Evolutionary conservation across 2,113 vertebrate genomes (phyloP).

Genomic region (Oryzias celebensis): DNA sequence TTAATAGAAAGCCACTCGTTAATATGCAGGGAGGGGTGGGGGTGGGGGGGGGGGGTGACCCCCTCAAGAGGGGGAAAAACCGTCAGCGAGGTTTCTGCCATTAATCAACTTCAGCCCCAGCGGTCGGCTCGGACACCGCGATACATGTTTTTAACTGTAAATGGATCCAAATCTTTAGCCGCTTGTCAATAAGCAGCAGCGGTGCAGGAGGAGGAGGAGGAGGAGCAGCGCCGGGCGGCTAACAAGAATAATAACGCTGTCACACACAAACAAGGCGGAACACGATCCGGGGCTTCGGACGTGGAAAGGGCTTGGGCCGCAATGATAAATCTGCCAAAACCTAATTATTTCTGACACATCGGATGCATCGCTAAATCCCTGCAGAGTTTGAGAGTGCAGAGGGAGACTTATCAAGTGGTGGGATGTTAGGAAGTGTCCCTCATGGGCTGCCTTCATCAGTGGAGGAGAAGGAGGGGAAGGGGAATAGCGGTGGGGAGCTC

Average conservation of each 20-base stretch:
- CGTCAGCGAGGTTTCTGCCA: slow-evolving; percentile 95
- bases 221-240: slow-evolving; percentile 76
- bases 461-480: slow-evolving; percentile 75
- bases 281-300: slow-evolving; percentile 91
- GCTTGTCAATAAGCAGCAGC: slow-evolving; percentile 91
- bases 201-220: slow-evolving; percentile 19
- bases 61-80: slow-evolving; percentile 91
- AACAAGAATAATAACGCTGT: slow-evolving; percentile 99
- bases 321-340: slow-evolving; percentile 99
- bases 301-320: slow-evolving; percentile 94
- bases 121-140: slow-evolving; percentile 97
- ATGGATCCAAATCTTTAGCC: slow-evolving; percentile 99
- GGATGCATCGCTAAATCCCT: slow-evolving; percentile 98
- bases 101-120: slow-evolving; percentile 99
- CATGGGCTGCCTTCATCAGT: slow-evolving; percentile 91
- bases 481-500: slow-evolving; percentile 79
- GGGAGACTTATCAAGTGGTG: slow-evolving; percentile 88
- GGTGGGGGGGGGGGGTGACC: slow-evolving; percentile 85
- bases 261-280: slow-evolving; percentile 99
- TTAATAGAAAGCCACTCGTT: slow-evolving; percentile 99
- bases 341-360: slow-evolving; percentile 99
- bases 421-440: slow-evolving; percentile 95
- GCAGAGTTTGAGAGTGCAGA: slow-evolving; percentile 75
- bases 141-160: slow-evolving; percentile 99
- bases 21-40: slow-evolving; percentile 86